Conservation (phyloP, 2,888 invertebrate species). For the Atrina japonica region DNA sequence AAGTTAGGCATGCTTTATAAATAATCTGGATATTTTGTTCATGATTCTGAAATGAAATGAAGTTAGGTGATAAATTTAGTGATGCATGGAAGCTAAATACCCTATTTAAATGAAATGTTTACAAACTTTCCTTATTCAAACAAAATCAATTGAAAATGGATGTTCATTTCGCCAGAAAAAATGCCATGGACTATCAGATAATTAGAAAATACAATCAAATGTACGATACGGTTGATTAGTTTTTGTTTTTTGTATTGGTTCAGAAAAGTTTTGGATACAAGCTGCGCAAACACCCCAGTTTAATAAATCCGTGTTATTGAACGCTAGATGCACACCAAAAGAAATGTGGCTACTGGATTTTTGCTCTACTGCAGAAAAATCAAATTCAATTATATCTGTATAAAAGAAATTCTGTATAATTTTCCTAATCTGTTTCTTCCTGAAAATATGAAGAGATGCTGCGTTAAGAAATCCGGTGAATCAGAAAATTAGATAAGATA, state of each 20-base stretch:
- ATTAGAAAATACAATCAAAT: slow-evolving; percentile 11
- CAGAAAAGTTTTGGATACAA: slow-evolving; percentile 16
- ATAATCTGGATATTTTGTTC: slow-evolving; percentile 12
- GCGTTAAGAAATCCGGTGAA: too few species aligned
- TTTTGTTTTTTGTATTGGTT: slow-evolving; percentile 4
- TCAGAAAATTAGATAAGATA: too few species aligned
- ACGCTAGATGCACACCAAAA: slow-evolving; percentile 1
- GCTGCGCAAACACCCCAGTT: slow-evolving; percentile 25
- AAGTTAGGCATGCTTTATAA: slow-evolving; percentile 12
- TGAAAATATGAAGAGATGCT: too few species aligned
- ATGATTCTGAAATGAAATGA: slow-evolving; percentile 10
- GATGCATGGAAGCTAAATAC: background rate
- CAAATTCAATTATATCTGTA: slow-evolving; percentile 33
- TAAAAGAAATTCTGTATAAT: slow-evolving; percentile 25
- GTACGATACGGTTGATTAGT: slow-evolving; percentile 16
- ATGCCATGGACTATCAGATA: background rate
- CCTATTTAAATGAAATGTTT: slow-evolving; percentile 1
- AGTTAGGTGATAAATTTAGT: background rate
- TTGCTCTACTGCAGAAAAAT: slow-evolving; percentile 14
- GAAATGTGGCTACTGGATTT: slow-evolving; percentile 8
- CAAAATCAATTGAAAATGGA: background rate
- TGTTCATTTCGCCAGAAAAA: background rate
- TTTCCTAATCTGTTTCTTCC: slow-evolving; percentile 5
- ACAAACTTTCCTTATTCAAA: slow-evolving; percentile 1
- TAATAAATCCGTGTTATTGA: slow-evolving; percentile 5